phyloP scores from a whole-genome alignment of 2,797 vertebrate species.

The Lophius americanus region DNA sequence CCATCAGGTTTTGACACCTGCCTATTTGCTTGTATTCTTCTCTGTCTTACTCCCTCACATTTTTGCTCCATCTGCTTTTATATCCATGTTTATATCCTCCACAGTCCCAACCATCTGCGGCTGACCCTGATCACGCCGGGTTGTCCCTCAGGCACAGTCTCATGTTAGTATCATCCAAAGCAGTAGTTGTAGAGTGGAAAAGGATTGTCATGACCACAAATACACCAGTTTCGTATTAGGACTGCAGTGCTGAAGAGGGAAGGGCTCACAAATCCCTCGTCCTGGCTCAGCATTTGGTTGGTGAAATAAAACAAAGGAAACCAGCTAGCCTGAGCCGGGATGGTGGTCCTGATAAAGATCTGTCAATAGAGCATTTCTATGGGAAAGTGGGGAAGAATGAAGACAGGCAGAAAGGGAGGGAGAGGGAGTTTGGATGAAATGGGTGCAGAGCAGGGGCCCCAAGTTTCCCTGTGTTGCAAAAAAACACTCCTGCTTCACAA shows the following conservation, averaged over 20 bases:
- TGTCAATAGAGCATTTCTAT: slow-evolving; percentile 67
- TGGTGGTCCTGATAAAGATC: slow-evolving; percentile 74
- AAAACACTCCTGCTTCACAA: slow-evolving; percentile 37
- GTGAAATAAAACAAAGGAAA: slow-evolving; percentile 73
- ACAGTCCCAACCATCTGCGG: slow-evolving; percentile 62
- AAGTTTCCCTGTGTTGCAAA: slow-evolving; percentile 29
- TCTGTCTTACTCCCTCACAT: slow-evolving; percentile 33
- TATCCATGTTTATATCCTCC: slow-evolving; percentile 64
- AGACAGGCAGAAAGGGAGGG: slow-evolving; percentile 13
- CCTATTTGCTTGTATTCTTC: slow-evolving; percentile 26
- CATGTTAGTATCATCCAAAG: slow-evolving; percentile 68
- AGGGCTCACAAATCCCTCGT: slow-evolving; percentile 63
- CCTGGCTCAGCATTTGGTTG: slow-evolving; percentile 64
- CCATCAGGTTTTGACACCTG: slow-evolving; percentile 19
- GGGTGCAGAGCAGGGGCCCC: slow-evolving; percentile 20
- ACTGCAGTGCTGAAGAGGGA: slow-evolving; percentile 45
- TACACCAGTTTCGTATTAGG: slow-evolving; percentile 69
- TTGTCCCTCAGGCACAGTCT: slow-evolving; percentile 53
- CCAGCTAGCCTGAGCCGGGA: slow-evolving; percentile 63
- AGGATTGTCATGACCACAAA: slow-evolving; percentile 58
- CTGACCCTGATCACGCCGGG: slow-evolving; percentile 58
- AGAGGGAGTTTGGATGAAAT: slow-evolving; percentile 24
- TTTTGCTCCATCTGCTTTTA: slow-evolving; percentile 21
- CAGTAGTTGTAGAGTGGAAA: slow-evolving; percentile 56
- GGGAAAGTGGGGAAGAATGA: slow-evolving; percentile 42